These are phyloP conservation scores for Tarsius wallacei DNA, from an alignment of 2,797 vertebrate genomes.

Conservation along the genomic window DNA sequence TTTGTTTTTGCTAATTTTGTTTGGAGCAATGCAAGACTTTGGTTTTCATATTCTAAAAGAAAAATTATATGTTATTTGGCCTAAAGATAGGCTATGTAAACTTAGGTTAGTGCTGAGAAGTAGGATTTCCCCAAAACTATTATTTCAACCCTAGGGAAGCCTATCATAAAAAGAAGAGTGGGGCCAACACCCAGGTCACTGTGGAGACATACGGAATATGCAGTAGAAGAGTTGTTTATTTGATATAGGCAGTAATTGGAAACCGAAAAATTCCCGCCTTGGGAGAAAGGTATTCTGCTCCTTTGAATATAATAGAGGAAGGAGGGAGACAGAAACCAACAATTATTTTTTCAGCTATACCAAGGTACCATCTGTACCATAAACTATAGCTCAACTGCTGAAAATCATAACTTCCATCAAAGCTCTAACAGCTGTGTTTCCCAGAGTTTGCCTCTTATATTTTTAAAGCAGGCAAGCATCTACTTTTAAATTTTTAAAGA, in stretches of 20 bases:
- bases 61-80: slow-evolving; percentile 64
- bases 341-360: slow-evolving; percentile 84
- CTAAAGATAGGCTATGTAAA: slow-evolving; percentile 70
- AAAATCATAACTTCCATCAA: slow-evolving; percentile 84
- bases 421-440: slow-evolving; percentile 83
- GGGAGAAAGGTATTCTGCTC: slow-evolving; percentile 78
- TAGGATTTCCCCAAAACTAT: slow-evolving; percentile 67
- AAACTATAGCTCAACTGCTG: slow-evolving; percentile 82
- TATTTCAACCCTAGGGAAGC: slow-evolving; percentile 64
- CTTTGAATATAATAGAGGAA: slow-evolving; percentile 78
- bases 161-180: slow-evolving; percentile 55
- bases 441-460: slow-evolving; percentile 73
- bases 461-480: slow-evolving; percentile 73
- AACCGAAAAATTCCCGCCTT: slow-evolving; percentile 74
- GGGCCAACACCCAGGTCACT: slow-evolving; percentile 73
- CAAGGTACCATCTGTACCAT: slow-evolving; percentile 82
- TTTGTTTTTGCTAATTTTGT: slow-evolving; percentile 73
- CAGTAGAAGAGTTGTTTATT: slow-evolving; percentile 74
- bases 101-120: slow-evolving; percentile 67
- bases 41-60: slow-evolving; percentile 71
- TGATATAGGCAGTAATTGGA: slow-evolving; percentile 76
- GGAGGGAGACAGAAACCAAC: slow-evolving; percentile 76
- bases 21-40: slow-evolving; percentile 58
- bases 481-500: slow-evolving; percentile 46
- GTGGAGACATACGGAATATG: slow-evolving; percentile 58